phyloP scores from a whole-genome alignment of 2,797 vertebrate genomes.

The Gadopsis marmoratus region DNA sequence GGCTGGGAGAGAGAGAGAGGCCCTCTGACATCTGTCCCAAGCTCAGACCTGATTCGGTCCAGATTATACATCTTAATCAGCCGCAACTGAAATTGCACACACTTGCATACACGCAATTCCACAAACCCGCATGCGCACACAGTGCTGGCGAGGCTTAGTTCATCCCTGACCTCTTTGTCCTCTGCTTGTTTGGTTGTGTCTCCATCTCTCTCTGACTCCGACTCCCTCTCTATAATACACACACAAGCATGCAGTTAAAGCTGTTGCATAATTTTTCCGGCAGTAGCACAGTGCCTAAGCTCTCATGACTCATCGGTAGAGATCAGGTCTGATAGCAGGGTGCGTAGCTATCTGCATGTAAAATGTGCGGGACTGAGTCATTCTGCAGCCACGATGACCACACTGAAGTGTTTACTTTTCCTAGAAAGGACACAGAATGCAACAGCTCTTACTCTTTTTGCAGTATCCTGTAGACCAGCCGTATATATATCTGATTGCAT shows the following conservation, averaged over 20 bases:
- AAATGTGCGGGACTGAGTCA: slow-evolving; percentile 53
- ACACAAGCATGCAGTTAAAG: slow-evolving; percentile 28
- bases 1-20: slow-evolving; percentile 26
- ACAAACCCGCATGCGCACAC: slow-evolving; percentile 38
- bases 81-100: slow-evolving; percentile 44
- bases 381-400: slow-evolving; percentile 36
- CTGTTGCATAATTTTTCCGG: slow-evolving; percentile 55
- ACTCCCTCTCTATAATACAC: slow-evolving; percentile 27
- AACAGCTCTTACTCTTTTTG: slow-evolving; percentile 34
- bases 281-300: slow-evolving; percentile 56
- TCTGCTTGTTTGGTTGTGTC: slow-evolving; percentile 35
- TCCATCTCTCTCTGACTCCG: slow-evolving; percentile 26
- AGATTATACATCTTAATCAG: slow-evolving; percentile 68
- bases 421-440: slow-evolving; percentile 39
- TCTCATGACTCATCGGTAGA: slow-evolving; percentile 64
- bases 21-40: slow-evolving; percentile 64
- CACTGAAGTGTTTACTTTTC: slow-evolving; percentile 46
- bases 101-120: slow-evolving; percentile 35
- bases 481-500: slow-evolving; percentile 36
- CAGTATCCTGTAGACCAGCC: slow-evolving; percentile 20
- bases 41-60: slow-evolving; percentile 63
- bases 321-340: slow-evolving; percentile 40
- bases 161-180: slow-evolving; percentile 66
- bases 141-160: slow-evolving; percentile 42
- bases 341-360: slow-evolving; percentile 43